These are phyloP conservation scores for Menidia menidia DNA, from an alignment of 2,797 vertebrate species.

Conservation along the genomic window DNA sequence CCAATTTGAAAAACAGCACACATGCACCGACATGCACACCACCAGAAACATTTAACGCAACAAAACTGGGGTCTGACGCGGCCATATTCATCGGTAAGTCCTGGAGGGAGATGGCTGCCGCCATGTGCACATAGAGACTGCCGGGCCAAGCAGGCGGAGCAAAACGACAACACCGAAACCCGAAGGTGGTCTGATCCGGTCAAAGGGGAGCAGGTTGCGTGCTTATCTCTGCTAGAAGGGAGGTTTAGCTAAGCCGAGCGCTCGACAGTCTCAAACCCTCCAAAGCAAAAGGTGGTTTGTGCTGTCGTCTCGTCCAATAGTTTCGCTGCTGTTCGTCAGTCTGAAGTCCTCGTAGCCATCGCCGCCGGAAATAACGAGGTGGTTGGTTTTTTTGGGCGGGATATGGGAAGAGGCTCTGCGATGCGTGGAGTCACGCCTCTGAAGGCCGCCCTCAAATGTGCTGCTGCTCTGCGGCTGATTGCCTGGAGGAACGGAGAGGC, in stretches of 20 bases:
- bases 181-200: slow-evolving; percentile 28
- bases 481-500: slow-evolving; percentile 49
- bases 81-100: slow-evolving; percentile 47
- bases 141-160: slow-evolving; percentile 62
- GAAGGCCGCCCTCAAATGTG: slow-evolving; percentile 79
- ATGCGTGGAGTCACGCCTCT: slow-evolving; percentile 85
- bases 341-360: slow-evolving; percentile 98
- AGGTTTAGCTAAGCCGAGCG: not conserved
- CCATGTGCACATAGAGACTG: slow-evolving; percentile 75
- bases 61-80: slow-evolving; percentile 46
- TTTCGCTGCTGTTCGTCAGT: slow-evolving; percentile 95
- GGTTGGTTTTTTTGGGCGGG: slow-evolving; percentile 85
- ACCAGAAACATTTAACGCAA: slow-evolving; percentile 47
- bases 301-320: slow-evolving; percentile 95
- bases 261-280: slow-evolving; percentile 86
- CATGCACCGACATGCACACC: slow-evolving; percentile 54
- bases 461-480: slow-evolving; percentile 74
- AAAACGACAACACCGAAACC: slow-evolving; percentile 53
- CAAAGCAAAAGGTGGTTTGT: slow-evolving; percentile 98
- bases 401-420: slow-evolving; percentile 83
- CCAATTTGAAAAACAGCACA: slow-evolving; percentile 19
- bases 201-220: slow-evolving; percentile 28
- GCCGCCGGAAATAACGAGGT: slow-evolving; percentile 95
- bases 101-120: slow-evolving; percentile 51
- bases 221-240: slow-evolving; percentile 30